Evolutionary conservation across 2,113 vertebrate species (phyloP).

Genomic region (Orthonyx spaldingii): DNA sequence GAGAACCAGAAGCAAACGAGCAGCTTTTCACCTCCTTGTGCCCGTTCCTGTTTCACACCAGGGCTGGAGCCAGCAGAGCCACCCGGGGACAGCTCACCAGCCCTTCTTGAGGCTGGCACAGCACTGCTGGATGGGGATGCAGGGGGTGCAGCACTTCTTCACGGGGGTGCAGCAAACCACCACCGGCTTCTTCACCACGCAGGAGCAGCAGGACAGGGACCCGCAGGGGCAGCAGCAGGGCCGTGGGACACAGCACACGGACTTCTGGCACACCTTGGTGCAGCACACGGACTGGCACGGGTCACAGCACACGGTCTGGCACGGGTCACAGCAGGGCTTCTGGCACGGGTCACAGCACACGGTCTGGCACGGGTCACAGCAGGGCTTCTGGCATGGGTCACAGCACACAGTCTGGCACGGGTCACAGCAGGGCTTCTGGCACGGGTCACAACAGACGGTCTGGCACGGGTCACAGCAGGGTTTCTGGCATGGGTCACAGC

Average conservation of each 20-base stretch:
- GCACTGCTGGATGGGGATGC: constrained; percentile 53
- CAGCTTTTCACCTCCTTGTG: neutral
- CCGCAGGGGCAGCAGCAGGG: neutral
- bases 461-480: neutral
- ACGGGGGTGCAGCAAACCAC: neutral
- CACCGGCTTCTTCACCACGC: neutral
- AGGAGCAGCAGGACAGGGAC: neutral
- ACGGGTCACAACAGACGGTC: neutral
- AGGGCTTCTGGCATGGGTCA: neutral
- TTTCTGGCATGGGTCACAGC: neutral
- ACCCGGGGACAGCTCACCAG: neutral
- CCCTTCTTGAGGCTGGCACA: neutral
- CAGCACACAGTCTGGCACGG: neutral
- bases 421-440: neutral
- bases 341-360: neutral
- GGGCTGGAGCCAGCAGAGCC: neutral
- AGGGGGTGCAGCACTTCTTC: neutral
- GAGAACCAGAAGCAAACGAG: neutral
- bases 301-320: neutral
- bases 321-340: neutral
- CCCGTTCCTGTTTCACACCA: neutral
- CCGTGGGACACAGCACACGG: neutral
- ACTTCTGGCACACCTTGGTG: constrained; percentile 7
- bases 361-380: neutral
- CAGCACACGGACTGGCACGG: neutral